Percentiles rank a stretch among this genome's conserved stretches.
phyloP scores from a whole-genome alignment of 2,888 invertebrate species.

The Atethmia centrago region DNA sequence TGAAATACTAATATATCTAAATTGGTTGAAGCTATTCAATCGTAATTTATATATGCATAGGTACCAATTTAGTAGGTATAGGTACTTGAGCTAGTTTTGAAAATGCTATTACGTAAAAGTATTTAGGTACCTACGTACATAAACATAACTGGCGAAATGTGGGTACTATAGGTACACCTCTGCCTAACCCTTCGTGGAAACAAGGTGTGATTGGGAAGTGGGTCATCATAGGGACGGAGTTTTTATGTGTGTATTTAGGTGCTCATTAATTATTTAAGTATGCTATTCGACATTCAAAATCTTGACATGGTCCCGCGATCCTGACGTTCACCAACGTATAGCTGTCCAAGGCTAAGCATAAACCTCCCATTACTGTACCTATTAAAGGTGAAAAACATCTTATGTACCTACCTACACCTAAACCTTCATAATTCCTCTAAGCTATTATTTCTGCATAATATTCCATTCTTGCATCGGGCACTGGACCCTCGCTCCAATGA shows the following conservation, averaged over 20 bases:
- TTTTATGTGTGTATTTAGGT: too few relatives aligned
- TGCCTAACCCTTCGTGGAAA: too few relatives aligned
- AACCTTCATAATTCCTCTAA: not conserved
- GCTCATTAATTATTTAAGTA: too few relatives aligned
- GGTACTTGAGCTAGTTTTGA: not conserved
- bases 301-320: not conserved
- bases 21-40: too few relatives aligned
- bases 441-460: not conserved
- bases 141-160: too few relatives aligned
- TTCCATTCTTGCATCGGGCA: not conserved
- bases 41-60: too few relatives aligned
- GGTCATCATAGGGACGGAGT: too few relatives aligned
- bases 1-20: too few relatives aligned
- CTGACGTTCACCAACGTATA: not conserved
- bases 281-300: not conserved
- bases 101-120: not conserved
- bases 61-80: too few relatives aligned
- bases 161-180: too few relatives aligned
- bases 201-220: too few relatives aligned
- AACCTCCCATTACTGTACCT: not conserved
- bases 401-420: too few relatives aligned
- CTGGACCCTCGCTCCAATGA: not conserved
- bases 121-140: not conserved
- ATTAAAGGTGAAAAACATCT: not conserved
- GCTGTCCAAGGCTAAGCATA: not conserved